Evolutionary conservation across 2,797 vertebrate species (phyloP).

Genomic region (Neostethus bicornis): DNA sequence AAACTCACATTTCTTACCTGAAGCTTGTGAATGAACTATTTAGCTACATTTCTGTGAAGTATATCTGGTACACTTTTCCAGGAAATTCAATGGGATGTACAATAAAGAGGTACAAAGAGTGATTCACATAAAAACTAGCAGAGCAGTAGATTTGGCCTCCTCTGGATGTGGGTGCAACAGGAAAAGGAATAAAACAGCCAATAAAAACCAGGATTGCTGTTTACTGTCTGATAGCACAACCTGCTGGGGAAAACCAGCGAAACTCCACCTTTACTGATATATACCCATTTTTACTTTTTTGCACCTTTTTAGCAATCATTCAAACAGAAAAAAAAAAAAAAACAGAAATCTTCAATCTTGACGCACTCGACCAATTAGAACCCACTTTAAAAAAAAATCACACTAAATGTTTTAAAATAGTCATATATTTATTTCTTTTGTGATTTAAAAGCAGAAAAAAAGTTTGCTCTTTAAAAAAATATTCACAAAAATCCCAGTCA

Average conservation of each 20-base stretch:
- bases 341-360: not conserved
- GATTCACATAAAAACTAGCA: not conserved
- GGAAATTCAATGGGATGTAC: slow-evolving; percentile 21
- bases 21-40: slow-evolving; percentile 2
- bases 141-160: slow-evolving; percentile 10
- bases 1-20: slow-evolving; percentile 18
- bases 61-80: slow-evolving; percentile 27
- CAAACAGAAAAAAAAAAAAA: not conserved
- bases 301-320: not conserved
- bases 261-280: not conserved
- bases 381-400: not conserved
- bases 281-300: not conserved
- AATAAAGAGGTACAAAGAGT: not conserved
- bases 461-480: slow-evolving; percentile 70
- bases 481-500: slow-evolving; percentile 86
- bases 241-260: slow-evolving; percentile 57
- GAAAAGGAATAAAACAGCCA: not conserved
- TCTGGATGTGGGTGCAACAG: not conserved
- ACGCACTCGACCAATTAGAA: not conserved
- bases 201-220: slow-evolving; percentile 8
- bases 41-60: slow-evolving; percentile 19
- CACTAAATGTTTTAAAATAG: slow-evolving; percentile 25
- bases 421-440: slow-evolving; percentile 86
- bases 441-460: slow-evolving; percentile 88
- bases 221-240: slow-evolving; percentile 53